A percentile compares a stretch with the other conserved stretches of the same genome.
These are phyloP conservation scores for Falco biarmicus DNA, from an alignment of 2,797 vertebrate genomes.

Conservation along the genomic window DNA sequence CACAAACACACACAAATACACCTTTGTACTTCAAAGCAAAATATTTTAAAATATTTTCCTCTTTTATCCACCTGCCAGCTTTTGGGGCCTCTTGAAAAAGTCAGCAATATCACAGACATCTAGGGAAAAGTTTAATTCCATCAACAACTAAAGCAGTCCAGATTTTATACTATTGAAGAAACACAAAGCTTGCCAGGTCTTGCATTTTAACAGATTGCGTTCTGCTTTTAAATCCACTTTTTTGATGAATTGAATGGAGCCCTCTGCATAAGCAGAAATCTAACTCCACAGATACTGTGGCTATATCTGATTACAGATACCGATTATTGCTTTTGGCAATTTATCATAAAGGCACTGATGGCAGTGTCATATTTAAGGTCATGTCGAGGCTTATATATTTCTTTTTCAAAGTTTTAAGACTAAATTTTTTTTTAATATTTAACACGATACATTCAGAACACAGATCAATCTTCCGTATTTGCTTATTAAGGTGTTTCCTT, in stretches of 20 bases:
- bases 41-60: background rate
- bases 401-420: background rate
- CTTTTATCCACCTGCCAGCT: conserved; percentile 28
- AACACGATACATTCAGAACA: background rate
- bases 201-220: conserved; percentile 25
- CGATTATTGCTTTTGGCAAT: conserved; percentile 7
- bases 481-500: background rate
- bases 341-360: background rate
- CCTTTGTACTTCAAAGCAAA: conserved; percentile 13
- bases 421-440: background rate
- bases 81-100: background rate
- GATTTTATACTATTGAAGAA: background rate
- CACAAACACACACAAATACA: background rate
- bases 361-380: background rate
- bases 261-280: conserved; percentile 14
- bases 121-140: conserved; percentile 17
- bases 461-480: background rate
- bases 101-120: background rate
- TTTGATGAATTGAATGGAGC: background rate
- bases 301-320: conserved; percentile 15
- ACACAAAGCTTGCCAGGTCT: background rate
- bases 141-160: background rate
- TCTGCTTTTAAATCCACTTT: conserved; percentile 24
- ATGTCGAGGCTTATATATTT: background rate
- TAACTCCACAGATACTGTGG: background rate